Evolutionary conservation across 2,797 vertebrate species (phyloP), one percentile per base, ranked within the genome.

Genomic region (Neopelma chrysocephalum): DNA sequence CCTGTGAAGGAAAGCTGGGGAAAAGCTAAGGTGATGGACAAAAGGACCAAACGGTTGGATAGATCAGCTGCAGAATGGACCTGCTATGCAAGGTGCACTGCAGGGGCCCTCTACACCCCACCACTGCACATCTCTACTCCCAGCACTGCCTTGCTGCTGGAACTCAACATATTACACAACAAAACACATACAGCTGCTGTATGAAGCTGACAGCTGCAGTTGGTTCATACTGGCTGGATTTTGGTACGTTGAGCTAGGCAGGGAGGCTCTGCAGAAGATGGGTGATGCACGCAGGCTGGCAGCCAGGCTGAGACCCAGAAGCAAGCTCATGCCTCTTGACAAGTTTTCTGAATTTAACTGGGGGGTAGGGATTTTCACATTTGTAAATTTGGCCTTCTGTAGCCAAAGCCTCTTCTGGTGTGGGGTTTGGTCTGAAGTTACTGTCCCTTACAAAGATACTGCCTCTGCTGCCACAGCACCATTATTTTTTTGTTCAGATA

Each of bases 321-420:
- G 47, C 26, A 65, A 1, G 2, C 12, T 64, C 42, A 36, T 1
- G 0, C 6, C 0, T 0, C 2, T 1, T 48, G 45, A 57, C 9
- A 42, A 38, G 17, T 36, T 57, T 66, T n/a, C 45, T 40, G 27
- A 88, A 58, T 54, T 69, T 54, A 69, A 73, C 2, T 17, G 7
- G 11, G 45, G 7, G 11, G 45, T 77, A 48, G 34, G 15, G 21
- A 34, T 45, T 77, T 88, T 78, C 56, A 50, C 14, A 40, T 50
- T 68, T 64, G 27, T 50, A 72, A 88, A 64, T 72, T 72, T 45
- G 62, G 45, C 19, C 60, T 47, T 43, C 51, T 18, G 53, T 16
- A 71, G 34, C 15, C 40, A n/a, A 72, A 88, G n/a, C 22, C 8
- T 64, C 19, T 72, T 40, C 12, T 50, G 43, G 15, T 58, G 22